phyloP scores from a whole-genome alignment of 1,140 invertebrate species.

The Heliconius melpomene region DNA sequence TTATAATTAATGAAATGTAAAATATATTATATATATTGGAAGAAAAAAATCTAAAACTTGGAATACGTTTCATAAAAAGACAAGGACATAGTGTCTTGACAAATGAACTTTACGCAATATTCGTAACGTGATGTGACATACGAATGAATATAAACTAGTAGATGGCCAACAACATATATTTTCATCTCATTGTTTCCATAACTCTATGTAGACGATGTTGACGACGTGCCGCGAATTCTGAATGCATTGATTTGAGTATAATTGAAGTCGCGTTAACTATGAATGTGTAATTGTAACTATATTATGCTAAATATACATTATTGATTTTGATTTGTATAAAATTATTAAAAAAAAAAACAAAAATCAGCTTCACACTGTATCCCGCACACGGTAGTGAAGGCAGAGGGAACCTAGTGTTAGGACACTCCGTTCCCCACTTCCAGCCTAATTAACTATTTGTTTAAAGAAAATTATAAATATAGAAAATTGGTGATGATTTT shows the following conservation, averaged over 20 bases:
- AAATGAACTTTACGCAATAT: conserved; percentile 63
- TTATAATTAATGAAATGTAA: background rate
- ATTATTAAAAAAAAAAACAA: no score
- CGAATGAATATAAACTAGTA: conserved; percentile 64
- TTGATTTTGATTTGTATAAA: no score
- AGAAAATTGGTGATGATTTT: no score
- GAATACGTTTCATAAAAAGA: conserved; percentile 20
- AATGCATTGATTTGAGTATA: conserved; percentile 37
- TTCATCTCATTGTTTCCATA: conserved; percentile 45
- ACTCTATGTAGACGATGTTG: conserved; percentile 44
- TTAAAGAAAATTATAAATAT: no score
- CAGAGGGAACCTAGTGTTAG: no score
- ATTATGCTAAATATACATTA: no score
- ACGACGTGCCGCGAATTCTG: conserved; percentile 40
- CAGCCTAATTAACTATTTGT: no score
- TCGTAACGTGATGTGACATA: no score
- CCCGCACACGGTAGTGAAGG: no score
- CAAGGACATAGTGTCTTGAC: conserved; percentile 43
- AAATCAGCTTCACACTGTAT: no score
- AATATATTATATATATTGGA: background rate
- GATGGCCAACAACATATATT: conserved; percentile 54
- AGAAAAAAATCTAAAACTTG: background rate
- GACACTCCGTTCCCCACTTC: no score
- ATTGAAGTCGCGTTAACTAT: conserved; percentile 22
- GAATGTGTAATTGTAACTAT: background rate